Evolutionary conservation across 64 coral and sea anemone species (phyloP), one percentile per base, ranked within the genome.

Genomic region (Montipora foliosa): DNA sequence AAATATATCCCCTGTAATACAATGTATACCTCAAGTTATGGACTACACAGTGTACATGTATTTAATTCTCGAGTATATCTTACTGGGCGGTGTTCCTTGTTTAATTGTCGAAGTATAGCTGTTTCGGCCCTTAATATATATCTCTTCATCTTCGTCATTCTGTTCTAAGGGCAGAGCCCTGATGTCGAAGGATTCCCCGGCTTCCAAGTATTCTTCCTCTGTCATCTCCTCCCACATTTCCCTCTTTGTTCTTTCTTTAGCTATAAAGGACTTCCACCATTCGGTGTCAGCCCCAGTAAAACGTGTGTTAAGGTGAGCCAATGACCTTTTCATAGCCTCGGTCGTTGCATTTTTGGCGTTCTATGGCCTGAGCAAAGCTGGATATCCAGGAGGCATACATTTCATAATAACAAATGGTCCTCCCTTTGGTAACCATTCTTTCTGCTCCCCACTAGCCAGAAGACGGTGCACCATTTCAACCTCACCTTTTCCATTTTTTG

Each of bases 161-260:
- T 75, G 73, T 6, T 61, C 55, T 44, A 20, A 29, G 17, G 74
- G 2, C 22, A 66, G 21, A 49, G 47, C 3, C 2, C 29, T 45
- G 9, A 89, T 66, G 44, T 89, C 87, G 45, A 78, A 89, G 17
- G 87, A 78, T 48, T 89, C 16, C 2, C 87, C 58, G 22, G 75
- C 87, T 44, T 76, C 47, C 24, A 45, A 0, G 57, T 89, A 89
- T 47, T 74, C 73, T 17, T 77, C 73, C 4, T 78, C 55, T 3
- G 47, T 78, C 45, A 89, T 75, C 1, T 55, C 24, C 17, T 89
- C 59, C 74, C 74, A 79, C 20, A 64, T 57, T 75, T 13, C 75
- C 5, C 53, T 61, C 37, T 89, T 78, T 48, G 1, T 16, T 75
- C 24, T 78, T 46, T 89, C 52, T 0, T n/a, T 6, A 10, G 4